Evolutionary conservation across 2,888 invertebrate genomes (phyloP).

Genomic region (Brassicogethes aeneus): DNA sequence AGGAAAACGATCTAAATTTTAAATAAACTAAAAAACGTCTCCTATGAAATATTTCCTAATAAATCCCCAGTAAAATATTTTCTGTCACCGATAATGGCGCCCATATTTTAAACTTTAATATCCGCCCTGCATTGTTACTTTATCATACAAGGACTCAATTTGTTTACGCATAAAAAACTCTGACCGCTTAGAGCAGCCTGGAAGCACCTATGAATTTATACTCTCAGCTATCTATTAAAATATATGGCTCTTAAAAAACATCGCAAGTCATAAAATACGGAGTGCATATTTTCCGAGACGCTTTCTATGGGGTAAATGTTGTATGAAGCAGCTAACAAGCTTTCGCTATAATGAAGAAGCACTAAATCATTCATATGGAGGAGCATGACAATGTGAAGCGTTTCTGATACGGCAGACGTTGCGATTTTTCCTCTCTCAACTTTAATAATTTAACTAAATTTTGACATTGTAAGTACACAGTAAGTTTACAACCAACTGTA

Average conservation of each 20-base stretch:
- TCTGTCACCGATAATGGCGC: too few relatives aligned
- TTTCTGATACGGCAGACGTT: not conserved
- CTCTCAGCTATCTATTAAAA: constrained; percentile 1
- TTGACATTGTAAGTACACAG: too few relatives aligned
- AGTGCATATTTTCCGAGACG: not conserved
- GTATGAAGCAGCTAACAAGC: not conserved
- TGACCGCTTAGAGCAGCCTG: too few relatives aligned
- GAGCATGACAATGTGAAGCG: not conserved
- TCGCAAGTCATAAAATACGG: not conserved
- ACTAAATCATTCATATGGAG: not conserved
- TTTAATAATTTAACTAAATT: too few relatives aligned
- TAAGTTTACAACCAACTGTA: too few relatives aligned
- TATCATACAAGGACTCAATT: not conserved
- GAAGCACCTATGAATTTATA: too few relatives aligned
- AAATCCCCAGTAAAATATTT: too few relatives aligned
- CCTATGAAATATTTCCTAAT: too few relatives aligned
- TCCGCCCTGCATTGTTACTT: not conserved
- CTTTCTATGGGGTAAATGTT: not conserved
- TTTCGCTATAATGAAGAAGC: not conserved
- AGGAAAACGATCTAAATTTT: too few relatives aligned
- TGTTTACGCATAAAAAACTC: too few relatives aligned
- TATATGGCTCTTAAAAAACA: not conserved
- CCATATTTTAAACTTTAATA: not conserved
- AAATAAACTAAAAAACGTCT: too few relatives aligned
- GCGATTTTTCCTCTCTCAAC: too few relatives aligned